Base-by-base conservation (phyloP, 92 coral and sea anemone genomes). In the Epizoanthus ramosus region DNA sequence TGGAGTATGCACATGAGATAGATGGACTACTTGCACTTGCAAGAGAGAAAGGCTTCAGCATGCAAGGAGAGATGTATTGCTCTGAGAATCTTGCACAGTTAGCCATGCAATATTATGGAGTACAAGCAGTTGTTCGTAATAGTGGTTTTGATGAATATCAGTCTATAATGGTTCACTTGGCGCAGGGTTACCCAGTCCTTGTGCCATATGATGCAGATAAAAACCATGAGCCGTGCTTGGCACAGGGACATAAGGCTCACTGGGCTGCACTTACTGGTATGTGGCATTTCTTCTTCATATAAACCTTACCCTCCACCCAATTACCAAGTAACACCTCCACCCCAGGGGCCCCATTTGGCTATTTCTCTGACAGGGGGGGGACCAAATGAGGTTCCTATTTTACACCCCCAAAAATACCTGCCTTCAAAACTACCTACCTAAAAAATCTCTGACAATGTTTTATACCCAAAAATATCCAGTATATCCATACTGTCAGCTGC, bases 231-330 rank as follows among this genome's bases (percentile, higher is more conserved):
- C 99, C 99, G 35, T 93, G 94, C 66, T 59, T 92, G 61, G 89
- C 81, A 68, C 83, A 81, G 58, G 99, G 99, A 9, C 92, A 88
- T 52, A 92, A 88, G 74, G 95, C 99, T 17, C 99, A 96, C 35
- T 96, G 99, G 99, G 99, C 99, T 53, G 87, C 93, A 10, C 72
- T 96, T 16, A 93, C 98, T 73, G 99, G 99, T 96, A 76, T 37
- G 92, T 71, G 12, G 64, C 19, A 12, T 0, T 57, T 37, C 33
- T 22, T 14, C 15, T 53, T 22, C 28, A 52, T 50, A 68, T 54
- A 14, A 63, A 25, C 13, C n/a, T 45, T 73, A 61, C 8, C 57
- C 22, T 3, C 19, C 16, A 45, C 22, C 2, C 50, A 43, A 43
- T 9, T 43, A 6, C 1, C 50, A 43, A 43, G 10, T 43, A 43